phyloP scores from a whole-genome alignment of 2,888 invertebrate genomes.

The Fabriciana adippe region DNA sequence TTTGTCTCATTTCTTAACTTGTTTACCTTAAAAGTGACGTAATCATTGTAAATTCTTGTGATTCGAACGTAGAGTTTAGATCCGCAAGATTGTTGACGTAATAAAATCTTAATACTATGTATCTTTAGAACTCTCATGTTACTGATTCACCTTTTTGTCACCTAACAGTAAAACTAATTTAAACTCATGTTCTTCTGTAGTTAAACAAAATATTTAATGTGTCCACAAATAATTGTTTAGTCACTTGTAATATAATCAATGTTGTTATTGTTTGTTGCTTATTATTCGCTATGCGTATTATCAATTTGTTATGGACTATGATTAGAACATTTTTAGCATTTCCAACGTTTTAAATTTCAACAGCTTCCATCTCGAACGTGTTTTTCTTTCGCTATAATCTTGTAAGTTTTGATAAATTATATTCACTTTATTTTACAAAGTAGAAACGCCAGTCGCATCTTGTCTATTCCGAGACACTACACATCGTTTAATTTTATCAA shows the following conservation, averaged over 20 bases:
- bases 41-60: slow-evolving; percentile 15
- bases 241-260: neutral
- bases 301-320: too few relatives aligned
- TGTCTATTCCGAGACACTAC: slow-evolving; percentile 5
- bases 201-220: too few relatives aligned
- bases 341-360: too few relatives aligned
- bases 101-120: slow-evolving; percentile 13
- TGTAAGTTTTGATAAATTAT: too few relatives aligned
- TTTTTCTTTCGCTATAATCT: too few relatives aligned
- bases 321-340: too few relatives aligned
- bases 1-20: slow-evolving; percentile 14
- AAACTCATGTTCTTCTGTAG: too few relatives aligned
- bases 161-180: too few relatives aligned
- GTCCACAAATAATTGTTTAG: too few relatives aligned
- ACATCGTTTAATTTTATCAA: slow-evolving; percentile 18
- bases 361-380: too few relatives aligned
- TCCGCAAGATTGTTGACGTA: slow-evolving; percentile 24
- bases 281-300: too few relatives aligned
- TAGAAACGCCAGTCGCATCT: neutral
- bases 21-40: slow-evolving; percentile 21
- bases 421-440: neutral
- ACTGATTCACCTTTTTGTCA: neutral
- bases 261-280: too few relatives aligned
- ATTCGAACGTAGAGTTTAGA: slow-evolving; percentile 4
- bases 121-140: neutral